Conservation (phyloP, 2,113 vertebrate species). For the cattle (Bos taurus) region DNA sequence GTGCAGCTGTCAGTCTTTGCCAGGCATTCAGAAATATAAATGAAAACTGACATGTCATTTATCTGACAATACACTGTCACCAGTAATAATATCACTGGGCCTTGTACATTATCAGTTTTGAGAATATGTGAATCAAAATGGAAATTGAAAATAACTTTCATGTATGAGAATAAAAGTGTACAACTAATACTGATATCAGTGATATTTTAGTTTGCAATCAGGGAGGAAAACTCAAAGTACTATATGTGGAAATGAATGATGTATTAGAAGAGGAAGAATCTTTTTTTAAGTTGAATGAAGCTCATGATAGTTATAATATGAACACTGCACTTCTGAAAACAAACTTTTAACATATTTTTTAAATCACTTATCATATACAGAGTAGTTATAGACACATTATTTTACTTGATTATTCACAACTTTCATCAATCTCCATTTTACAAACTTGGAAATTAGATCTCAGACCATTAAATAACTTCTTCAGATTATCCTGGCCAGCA, state of each 20-base stretch:
- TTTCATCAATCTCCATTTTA: not conserved
- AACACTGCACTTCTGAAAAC: not conserved
- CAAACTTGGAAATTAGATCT: not conserved
- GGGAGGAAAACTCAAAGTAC: not conserved
- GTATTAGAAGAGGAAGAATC: not conserved
- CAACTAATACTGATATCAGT: not conserved
- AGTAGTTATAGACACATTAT: not conserved
- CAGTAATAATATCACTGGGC: constrained; percentile 61
- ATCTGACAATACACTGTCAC: constrained; percentile 72
- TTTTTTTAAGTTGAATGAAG: not conserved
- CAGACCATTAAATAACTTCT: not conserved
- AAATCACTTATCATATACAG: not conserved
- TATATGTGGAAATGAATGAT: not conserved
- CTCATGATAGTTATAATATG: not conserved
- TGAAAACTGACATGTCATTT: constrained; percentile 79
- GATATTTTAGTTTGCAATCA: constrained; percentile 25
- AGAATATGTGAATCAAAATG: constrained; percentile 70
- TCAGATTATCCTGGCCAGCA: not conserved
- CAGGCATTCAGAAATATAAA: constrained; percentile 75
- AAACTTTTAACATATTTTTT: not conserved
- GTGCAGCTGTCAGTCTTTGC: constrained; percentile 76
- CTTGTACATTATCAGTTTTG: constrained; percentile 50
- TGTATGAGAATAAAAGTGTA: constrained; percentile 35
- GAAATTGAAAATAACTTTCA: constrained; percentile 63
- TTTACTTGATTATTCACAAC: not conserved